Evolutionary conservation across 2,797 vertebrate species (phyloP).

Genomic region (Anniella stebbinsi): DNA sequence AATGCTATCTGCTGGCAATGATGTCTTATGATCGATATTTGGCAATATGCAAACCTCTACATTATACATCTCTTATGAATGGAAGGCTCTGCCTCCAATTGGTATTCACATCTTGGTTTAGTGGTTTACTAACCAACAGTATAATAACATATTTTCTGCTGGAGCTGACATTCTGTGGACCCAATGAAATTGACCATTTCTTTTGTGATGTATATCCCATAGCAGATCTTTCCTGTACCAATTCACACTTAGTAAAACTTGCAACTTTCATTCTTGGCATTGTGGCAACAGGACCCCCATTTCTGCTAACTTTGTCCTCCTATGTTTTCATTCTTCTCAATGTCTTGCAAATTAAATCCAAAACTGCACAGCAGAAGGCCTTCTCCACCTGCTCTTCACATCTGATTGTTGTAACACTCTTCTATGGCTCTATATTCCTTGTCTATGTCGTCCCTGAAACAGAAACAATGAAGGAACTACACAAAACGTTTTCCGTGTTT

Average conservation of each 20-base stretch:
- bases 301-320: conserved; percentile 35
- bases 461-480: conserved; percentile 24
- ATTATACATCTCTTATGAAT: conserved; percentile 27
- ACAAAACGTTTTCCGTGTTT: conserved; percentile 44
- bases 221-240: conserved; percentile 40
- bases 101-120: conserved; percentile 9
- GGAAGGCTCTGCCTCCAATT: background rate
- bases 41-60: conserved; percentile 37
- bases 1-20: conserved; percentile 21
- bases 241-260: conserved; percentile 13
- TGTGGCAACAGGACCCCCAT: background rate
- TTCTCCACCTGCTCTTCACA: conserved; percentile 63
- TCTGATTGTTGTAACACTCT: conserved; percentile 38
- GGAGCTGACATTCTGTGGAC: conserved; percentile 30
- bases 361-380: conserved; percentile 38
- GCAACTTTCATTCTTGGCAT: conserved; percentile 33
- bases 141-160: conserved; percentile 9
- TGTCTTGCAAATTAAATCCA: conserved; percentile 50
- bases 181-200: conserved; percentile 47
- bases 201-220: conserved; percentile 49
- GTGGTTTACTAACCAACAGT: conserved; percentile 28
- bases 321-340: conserved; percentile 58
- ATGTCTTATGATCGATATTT: conserved; percentile 42
- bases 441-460: conserved; percentile 55
- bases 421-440: conserved; percentile 51